Percentiles rank a stretch among this genome's conserved stretches.
Evolutionary conservation across 2,888 invertebrate species (phyloP).

Genomic region (Tenthredo livida): DNA sequence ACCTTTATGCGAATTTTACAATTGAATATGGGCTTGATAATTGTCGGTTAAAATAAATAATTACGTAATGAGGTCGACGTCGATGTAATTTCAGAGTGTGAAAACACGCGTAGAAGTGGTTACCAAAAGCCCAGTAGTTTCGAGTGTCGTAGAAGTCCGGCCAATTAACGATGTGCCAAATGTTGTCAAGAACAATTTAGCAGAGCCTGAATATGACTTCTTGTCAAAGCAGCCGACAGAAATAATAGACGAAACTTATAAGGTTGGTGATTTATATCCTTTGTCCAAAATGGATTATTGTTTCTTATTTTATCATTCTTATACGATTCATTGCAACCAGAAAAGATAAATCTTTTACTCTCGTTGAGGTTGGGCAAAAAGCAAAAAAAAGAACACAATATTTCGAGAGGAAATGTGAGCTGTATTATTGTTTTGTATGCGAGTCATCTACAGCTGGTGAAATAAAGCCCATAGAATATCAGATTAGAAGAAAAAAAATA

Average conservation of each 20-base stretch:
- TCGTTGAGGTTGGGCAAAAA: conserved; percentile 10
- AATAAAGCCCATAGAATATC: neutral
- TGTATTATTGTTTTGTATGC: neutral
- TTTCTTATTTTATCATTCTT: conserved; percentile 4
- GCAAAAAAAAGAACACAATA: neutral
- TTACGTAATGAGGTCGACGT: conserved; percentile 18
- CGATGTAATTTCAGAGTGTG: conserved; percentile 57
- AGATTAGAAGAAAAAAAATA: neutral
- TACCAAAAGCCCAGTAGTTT: conserved; percentile 76
- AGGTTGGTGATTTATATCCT: conserved; percentile 78
- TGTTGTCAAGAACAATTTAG: conserved; percentile 85
- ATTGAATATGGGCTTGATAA: neutral
- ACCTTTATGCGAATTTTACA: neutral
- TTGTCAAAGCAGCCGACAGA: conserved; percentile 92
- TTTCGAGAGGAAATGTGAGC: neutral
- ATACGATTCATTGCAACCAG: neutral
- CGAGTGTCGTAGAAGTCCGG: conserved; percentile 81
- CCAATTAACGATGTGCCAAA: conserved; percentile 69
- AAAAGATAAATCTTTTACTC: neutral
- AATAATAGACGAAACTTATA: conserved; percentile 91
- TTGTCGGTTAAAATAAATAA: neutral
- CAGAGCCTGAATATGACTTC: conserved; percentile 91
- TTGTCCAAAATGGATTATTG: conserved; percentile 30
- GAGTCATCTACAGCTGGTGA: neutral
- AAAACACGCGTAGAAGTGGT: conserved; percentile 64